Percentiles rank a stretch among this genome's conserved stretches.
phyloP scores from a whole-genome alignment of 1,140 invertebrate genomes.

The Tetramorium alpestre region DNA sequence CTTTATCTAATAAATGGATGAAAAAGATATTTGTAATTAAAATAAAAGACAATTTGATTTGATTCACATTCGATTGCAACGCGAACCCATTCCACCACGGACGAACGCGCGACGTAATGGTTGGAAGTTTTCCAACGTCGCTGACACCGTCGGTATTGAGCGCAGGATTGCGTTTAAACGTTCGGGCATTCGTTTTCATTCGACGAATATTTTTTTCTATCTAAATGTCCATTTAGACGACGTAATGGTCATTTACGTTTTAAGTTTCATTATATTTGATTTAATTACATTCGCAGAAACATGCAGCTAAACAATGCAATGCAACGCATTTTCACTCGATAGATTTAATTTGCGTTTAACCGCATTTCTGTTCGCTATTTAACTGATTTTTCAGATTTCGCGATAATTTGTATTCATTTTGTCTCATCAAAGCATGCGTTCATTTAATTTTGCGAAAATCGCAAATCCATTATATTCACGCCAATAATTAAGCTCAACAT shows the following conservation, averaged over 20 bases:
- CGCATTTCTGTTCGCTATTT: background rate
- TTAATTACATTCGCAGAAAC: background rate
- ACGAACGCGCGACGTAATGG: background rate
- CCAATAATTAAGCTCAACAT: background rate
- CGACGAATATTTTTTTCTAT: background rate
- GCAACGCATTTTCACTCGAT: background rate
- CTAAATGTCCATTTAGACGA: background rate
- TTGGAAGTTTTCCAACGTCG: constrained; percentile 25
- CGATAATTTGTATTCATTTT: background rate
- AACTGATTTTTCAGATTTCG: background rate
- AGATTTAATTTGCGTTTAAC: background rate
- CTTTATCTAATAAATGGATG: background rate
- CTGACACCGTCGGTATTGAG: constrained; percentile 15
- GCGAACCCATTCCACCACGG: background rate
- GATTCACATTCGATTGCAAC: background rate
- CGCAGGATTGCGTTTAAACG: background rate
- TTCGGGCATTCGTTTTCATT: background rate
- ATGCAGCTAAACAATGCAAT: background rate
- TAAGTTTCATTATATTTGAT: background rate
- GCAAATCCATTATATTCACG: background rate
- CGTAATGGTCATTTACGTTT: constrained; percentile 3
- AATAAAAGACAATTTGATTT: background rate
- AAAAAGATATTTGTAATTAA: background rate
- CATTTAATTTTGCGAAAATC: constrained; percentile 11
- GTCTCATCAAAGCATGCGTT: background rate